Evolutionary conservation across 2,888 invertebrate species (phyloP).

Genomic region (Pachydiplax longipennis): DNA sequence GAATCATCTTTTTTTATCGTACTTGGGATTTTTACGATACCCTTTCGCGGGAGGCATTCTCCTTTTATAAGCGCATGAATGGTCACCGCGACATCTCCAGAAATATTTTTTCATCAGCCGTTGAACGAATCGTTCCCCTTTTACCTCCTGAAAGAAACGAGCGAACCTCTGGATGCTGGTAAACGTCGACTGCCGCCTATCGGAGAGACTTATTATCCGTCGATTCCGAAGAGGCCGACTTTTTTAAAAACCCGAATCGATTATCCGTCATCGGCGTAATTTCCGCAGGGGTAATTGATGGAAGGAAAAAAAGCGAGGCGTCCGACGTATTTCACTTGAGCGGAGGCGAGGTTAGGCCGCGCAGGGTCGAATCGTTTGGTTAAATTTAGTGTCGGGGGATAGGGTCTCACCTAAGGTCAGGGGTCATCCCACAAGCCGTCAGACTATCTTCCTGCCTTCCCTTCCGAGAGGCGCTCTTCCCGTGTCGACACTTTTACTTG

Average conservation of each 20-base stretch:
- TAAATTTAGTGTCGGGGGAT: conserved; percentile 3
- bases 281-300: not conserved
- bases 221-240: not conserved
- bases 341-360: not conserved
- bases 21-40: not conserved
- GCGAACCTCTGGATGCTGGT: not conserved
- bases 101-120: not conserved
- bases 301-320: not conserved
- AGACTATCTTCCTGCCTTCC: not conserved
- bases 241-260: not conserved
- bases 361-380: not conserved
- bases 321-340: not conserved
- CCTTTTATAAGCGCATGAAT: not conserved
- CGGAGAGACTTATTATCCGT: not conserved
- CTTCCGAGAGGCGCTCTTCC: not conserved
- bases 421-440: not conserved
- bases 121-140: not conserved
- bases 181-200: not conserved
- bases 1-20: not conserved
- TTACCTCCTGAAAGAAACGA: not conserved
- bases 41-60: not conserved
- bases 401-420: not conserved
- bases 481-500: not conserved
- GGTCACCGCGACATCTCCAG: not conserved
- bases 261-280: not conserved